Conservation (phyloP, 2,888 invertebrate genomes). For the Eledone cirrhosa region DNA sequence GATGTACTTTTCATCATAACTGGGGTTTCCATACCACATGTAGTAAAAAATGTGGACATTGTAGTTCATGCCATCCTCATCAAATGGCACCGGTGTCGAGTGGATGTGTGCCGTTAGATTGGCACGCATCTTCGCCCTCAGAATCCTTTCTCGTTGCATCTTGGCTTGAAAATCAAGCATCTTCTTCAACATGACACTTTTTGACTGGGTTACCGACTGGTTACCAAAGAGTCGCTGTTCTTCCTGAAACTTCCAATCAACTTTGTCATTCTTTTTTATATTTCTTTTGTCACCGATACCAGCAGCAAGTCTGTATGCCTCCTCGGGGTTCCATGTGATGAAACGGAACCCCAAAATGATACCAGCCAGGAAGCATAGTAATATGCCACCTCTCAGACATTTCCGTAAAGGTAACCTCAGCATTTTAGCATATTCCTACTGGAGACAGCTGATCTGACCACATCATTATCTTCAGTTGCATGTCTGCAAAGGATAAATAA, state of each 20-base stretch:
- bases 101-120: neutral
- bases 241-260: neutral
- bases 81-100: conserved; percentile 9
- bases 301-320: neutral
- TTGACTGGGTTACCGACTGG: neutral
- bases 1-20: conserved; percentile 58
- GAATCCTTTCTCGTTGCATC: conserved; percentile 4
- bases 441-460: neutral
- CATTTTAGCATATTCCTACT: neutral
- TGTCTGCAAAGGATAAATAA: neutral
- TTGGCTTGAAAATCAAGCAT: conserved; percentile 23
- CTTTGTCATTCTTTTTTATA: neutral
- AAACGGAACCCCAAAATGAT: conserved; percentile 21
- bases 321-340: neutral
- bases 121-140: neutral
- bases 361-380: conserved; percentile 28
- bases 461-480: neutral
- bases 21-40: conserved; percentile 66
- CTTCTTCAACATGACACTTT: conserved; percentile 4
- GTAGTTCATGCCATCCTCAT: conserved; percentile 43
- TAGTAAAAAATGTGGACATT: conserved; percentile 68
- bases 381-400: conserved; percentile 29
- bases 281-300: neutral
- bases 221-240: neutral
- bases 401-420: conserved; percentile 15